Evolutionary conservation across 2,113 vertebrate species (phyloP).

Genomic region (Argyrosomus japonicus): DNA sequence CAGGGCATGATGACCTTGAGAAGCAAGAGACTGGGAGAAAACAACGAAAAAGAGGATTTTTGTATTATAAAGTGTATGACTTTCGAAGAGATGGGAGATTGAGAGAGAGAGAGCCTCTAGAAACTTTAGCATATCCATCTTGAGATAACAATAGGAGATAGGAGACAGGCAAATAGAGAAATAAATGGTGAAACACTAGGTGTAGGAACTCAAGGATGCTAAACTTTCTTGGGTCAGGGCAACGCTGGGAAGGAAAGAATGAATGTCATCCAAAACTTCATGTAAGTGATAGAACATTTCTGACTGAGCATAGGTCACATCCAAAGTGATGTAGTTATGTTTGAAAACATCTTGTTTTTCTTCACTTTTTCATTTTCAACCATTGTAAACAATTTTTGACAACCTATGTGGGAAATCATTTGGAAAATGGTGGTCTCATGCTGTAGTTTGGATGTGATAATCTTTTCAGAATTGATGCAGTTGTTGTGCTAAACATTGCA

Average conservation of each 20-base stretch:
- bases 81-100: background rate
- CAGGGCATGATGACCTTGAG: constrained; percentile 30
- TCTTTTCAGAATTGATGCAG: background rate
- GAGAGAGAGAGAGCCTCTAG: background rate
- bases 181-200: background rate
- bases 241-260: background rate
- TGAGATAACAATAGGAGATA: background rate
- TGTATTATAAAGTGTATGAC: background rate
- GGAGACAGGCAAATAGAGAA: constrained; percentile 3
- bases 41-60: constrained; percentile 21
- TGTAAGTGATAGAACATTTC: background rate
- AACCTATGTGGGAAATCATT: background rate
- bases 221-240: constrained; percentile 14
- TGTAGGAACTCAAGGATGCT: background rate
- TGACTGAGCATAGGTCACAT: background rate
- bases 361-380: background rate
- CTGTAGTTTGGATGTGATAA: background rate
- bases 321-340: background rate
- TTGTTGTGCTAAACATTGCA: background rate
- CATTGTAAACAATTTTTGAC: background rate
- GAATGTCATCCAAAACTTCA: background rate
- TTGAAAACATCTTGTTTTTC: background rate
- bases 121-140: background rate
- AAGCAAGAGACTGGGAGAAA: constrained; percentile 11
- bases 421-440: background rate